phyloP scores from a whole-genome alignment of 2,113 vertebrate species.

The Diadophis punctatus region DNA sequence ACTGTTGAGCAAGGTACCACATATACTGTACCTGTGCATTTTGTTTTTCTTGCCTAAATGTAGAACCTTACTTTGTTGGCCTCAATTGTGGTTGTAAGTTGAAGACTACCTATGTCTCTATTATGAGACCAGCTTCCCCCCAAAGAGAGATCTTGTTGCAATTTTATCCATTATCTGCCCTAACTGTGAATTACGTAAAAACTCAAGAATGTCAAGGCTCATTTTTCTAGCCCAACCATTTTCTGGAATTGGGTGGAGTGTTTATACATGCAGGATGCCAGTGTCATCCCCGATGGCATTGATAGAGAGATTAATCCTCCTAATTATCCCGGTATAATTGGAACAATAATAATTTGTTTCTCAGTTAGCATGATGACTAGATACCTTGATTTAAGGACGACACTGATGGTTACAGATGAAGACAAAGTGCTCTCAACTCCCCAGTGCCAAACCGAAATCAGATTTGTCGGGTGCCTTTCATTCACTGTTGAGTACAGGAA shows the following conservation, averaged over 20 bases:
- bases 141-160: not conserved
- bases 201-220: no score
- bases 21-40: no score
- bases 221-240: not conserved
- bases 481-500: not conserved
- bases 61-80: no score
- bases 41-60: no score
- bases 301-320: not conserved
- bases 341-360: constrained; percentile 12
- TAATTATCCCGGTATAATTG: not conserved
- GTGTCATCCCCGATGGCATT: not conserved
- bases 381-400: not conserved
- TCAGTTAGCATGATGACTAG: not conserved
- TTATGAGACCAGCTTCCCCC: no score
- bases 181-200: not conserved
- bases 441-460: not conserved
- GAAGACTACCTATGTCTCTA: not conserved
- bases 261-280: not conserved
- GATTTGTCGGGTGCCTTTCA: not conserved
- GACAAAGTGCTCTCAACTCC: not conserved
- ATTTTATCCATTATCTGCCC: not conserved
- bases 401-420: not conserved
- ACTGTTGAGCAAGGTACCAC: no score
- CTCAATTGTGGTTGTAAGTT: no score
- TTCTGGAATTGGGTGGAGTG: not conserved